Base-by-base conservation (phyloP, 2,888 invertebrate species). In the Tenthredo notha region DNA sequence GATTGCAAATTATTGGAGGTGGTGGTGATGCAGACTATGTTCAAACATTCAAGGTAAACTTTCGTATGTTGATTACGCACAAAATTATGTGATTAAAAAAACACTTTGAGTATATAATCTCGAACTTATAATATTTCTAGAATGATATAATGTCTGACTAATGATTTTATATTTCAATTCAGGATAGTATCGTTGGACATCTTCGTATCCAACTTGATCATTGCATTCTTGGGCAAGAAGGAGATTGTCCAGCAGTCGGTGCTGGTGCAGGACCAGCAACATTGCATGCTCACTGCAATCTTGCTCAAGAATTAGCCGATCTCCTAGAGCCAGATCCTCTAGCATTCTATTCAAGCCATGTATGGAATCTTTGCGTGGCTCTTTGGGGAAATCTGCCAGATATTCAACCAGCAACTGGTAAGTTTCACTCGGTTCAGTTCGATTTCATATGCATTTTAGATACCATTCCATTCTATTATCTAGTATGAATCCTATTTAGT, bases 321-420 rank as follows among this genome's bases (percentile, higher is more conserved):
- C 86, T 88, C 4, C 85, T 85, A n/a, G 85, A 86, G 10, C 84
- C 83, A 21, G 90, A 94, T 87, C 90, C 91, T 1, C 92, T 94
- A 0, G 92, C 86, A 91, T 94, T 7, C 91, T 95, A 88, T 83
- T 88, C 90, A 0, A 89, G 89, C n/a, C 90, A 92, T 40, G 92
- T 93, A 10, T 93, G 92, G 92, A 90, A 90, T 82, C 86, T 93
- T 47, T 96, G 97, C 89, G 95, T 96, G 9, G 97, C 98, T 0
- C 94, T 98, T 10, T 98, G 98, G 98, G 98, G 97, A 1, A 95
- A 96, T 18, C 95, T 97, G 43, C 94, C 96, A 0, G 96, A 96
- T 18, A 85, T 90, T 15, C 85, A 89, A 15, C 90, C 94, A 9
- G 94, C 95, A 74, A 95, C 94, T 54, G 95, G 95, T 94, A 85